Base-by-base conservation (phyloP, 2,888 invertebrate species). In the Nowickia ferox region DNA sequence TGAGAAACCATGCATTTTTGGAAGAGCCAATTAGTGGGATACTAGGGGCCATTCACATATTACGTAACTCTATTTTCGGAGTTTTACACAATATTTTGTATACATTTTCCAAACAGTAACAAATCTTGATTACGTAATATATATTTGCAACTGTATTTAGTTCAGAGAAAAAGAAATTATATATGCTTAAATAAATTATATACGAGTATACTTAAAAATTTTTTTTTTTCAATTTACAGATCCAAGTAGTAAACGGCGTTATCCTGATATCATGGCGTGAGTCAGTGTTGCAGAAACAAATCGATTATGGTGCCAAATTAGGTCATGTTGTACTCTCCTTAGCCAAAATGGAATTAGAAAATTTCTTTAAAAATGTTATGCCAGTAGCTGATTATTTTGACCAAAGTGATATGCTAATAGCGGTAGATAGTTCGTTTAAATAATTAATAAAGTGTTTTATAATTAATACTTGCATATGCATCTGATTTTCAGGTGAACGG, bases 351-450 rank as follows among this genome's bases (percentile, higher is more conserved):
- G 97, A 97, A 93, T 94, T 97, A 77, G 95, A 95, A 91, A 97
- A 97, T 94, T 97, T 97, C 94, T 97, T 97, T 92, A 96, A 95
- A 91, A 96, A 96, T 93, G 97, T 97, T 69, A 96, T 97, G 95
- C 97, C 97, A 0, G 97, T 97, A 30, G 97, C 97, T 0, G 97
- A 97, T 91, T 97, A 97, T 93, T 97, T 97, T 91, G 97, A 97
- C 91, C 97, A 97, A 93, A 96, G 96, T 90, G 96, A 96, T 90
- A 96, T 97, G 94, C 93, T 96, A 57, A 93, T 95, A 89, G 95
- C 95, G 93, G 96, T 96, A 93, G 91, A 1, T 11, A 10, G 0
- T 22, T 15, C 5, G 1, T n/a, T 1, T 61, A 40, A 19, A n/a
- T 2, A 22, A 19, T 19, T 1, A 17, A 9, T n/a, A 61, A 46